phyloP scores from a whole-genome alignment of 2,797 vertebrate species.

The Gephyroberyx darwinii region DNA sequence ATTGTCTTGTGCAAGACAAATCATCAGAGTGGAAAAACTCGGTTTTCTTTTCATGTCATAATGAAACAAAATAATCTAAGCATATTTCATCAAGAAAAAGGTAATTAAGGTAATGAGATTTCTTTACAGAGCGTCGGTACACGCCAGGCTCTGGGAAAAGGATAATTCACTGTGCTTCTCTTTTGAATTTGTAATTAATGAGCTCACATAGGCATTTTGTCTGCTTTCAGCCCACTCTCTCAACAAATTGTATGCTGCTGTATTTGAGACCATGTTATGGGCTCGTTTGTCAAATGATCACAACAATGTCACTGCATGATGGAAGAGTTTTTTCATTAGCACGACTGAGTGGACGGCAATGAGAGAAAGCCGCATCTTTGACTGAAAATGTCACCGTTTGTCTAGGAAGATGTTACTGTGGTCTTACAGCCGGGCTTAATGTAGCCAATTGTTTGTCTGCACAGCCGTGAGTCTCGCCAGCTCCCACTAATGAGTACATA shows the following conservation, averaged over 20 bases:
- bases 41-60: slow-evolving; percentile 49
- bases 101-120: slow-evolving; percentile 74
- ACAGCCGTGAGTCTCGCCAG: not conserved
- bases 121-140: slow-evolving; percentile 42
- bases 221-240: slow-evolving; percentile 7
- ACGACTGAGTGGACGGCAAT: not conserved
- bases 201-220: slow-evolving; percentile 29
- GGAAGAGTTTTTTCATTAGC: not conserved
- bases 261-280: not conserved
- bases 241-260: slow-evolving; percentile 15
- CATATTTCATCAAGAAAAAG: slow-evolving; percentile 68
- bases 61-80: slow-evolving; percentile 68
- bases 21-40: slow-evolving; percentile 38
- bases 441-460: not conserved
- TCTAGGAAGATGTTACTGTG: not conserved
- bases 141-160: slow-evolving; percentile 28
- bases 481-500: not conserved
- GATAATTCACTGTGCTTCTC: slow-evolving; percentile 37
- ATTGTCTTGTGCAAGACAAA: slow-evolving; percentile 41
- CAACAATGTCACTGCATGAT: not conserved
- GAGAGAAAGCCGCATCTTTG: slow-evolving; percentile 1
- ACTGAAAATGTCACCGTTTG: not conserved
- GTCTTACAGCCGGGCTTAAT: not conserved
- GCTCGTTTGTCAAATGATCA: slow-evolving; percentile 15
- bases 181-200: slow-evolving; percentile 62